A percentile compares a stretch with the other conserved stretches of the same genome.
phyloP scores from a whole-genome alignment of 2,797 vertebrate genomes.

The Triplophysa yarkandensis region DNA sequence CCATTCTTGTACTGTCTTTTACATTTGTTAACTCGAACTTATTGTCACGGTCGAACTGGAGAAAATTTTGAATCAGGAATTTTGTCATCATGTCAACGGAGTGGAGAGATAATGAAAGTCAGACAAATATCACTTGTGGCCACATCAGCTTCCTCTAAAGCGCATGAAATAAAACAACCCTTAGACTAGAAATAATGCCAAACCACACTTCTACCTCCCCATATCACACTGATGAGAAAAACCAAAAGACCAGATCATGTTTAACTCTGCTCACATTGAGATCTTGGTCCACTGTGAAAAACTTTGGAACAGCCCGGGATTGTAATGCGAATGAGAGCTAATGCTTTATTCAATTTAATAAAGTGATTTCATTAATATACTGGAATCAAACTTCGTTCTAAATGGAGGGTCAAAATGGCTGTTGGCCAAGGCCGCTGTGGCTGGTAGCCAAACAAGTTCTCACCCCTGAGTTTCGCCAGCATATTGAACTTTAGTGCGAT shows the following conservation, averaged over 20 bases:
- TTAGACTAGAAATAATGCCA: background rate
- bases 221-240: background rate
- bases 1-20: background rate
- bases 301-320: background rate
- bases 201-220: background rate
- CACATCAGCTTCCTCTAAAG: slow-evolving; percentile 10
- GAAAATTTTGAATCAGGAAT: background rate
- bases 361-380: background rate
- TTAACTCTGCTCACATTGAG: no score
- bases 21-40: no score
- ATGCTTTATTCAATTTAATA: background rate
- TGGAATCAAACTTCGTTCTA: background rate
- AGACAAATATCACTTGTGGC: background rate
- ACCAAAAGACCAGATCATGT: background rate
- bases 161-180: slow-evolving; percentile 6
- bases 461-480: background rate
- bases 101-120: background rate
- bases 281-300: no score
- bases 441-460: background rate
- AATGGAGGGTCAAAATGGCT: background rate
- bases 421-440: background rate
- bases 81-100: background rate
- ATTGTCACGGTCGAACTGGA: background rate
- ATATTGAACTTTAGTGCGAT: background rate
- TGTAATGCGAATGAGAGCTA: background rate